Conservation (phyloP, 1,140 invertebrate species). For the Heliconius melpomene region DNA sequence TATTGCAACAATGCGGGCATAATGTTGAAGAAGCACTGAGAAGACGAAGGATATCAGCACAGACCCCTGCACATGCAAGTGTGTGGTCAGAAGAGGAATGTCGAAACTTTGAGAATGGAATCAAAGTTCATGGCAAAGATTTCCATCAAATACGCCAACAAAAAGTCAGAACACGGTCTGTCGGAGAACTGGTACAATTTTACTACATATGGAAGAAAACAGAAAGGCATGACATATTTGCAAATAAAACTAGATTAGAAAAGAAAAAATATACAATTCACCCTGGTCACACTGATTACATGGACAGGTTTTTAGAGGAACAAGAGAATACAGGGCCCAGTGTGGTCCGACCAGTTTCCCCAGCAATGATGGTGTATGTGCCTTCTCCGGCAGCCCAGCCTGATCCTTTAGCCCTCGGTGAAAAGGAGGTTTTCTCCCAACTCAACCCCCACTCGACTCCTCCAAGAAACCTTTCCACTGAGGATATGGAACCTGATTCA, state of each 20-base stretch:
- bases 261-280: conserved; percentile 94
- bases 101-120: conserved; percentile 96
- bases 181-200: conserved; percentile 98
- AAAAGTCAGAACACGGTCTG: conserved; percentile 96
- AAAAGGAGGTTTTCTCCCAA: conserved; percentile 79
- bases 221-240: conserved; percentile 96
- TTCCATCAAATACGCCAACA: conserved; percentile 97
- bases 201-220: conserved; percentile 99
- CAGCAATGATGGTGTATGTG: conserved; percentile 73
- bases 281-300: conserved; percentile 92
- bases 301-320: conserved; percentile 93
- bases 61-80: conserved; percentile 85
- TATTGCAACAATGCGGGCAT: conserved; percentile 96
- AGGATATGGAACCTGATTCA: conserved; percentile 65
- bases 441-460: conserved; percentile 65
- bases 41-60: conserved; percentile 86
- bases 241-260: conserved; percentile 90
- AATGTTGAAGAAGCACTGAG: conserved; percentile 96
- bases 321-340: conserved; percentile 83
- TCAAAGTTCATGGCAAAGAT: conserved; percentile 96
- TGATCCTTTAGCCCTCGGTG: conserved; percentile 76
- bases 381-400: conserved; percentile 72
- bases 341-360: conserved; percentile 72
- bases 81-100: conserved; percentile 99
- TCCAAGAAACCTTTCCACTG: conserved; percentile 62